These are phyloP conservation scores for Microvelia longipes DNA, from an alignment of 1,140 invertebrate genomes.

Conservation along the genomic window DNA sequence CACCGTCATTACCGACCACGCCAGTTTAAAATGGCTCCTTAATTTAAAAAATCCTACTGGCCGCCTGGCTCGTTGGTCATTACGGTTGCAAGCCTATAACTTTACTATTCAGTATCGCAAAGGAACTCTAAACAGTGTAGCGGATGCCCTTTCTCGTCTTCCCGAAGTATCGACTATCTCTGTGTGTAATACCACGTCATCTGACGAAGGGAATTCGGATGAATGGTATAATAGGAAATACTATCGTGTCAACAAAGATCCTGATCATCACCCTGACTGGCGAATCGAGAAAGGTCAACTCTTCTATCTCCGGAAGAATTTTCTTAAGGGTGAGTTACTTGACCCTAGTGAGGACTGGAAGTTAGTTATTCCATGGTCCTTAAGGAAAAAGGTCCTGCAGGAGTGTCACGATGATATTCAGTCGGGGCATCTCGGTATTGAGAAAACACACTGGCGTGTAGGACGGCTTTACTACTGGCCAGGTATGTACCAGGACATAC, in stretches of 20 bases:
- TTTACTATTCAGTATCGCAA: slow-evolving; percentile 28
- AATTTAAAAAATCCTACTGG: no score
- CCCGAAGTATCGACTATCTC: background rate
- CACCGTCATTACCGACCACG: slow-evolving; percentile 30
- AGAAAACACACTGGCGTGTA: background rate
- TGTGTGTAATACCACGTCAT: background rate
- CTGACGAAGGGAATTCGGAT: background rate
- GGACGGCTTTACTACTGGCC: background rate
- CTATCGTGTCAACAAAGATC: background rate
- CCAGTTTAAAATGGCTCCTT: slow-evolving; percentile 27
- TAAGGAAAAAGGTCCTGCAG: background rate
- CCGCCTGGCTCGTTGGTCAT: slow-evolving; percentile 12
- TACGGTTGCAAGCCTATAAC: slow-evolving; percentile 25
- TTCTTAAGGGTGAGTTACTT: no score
- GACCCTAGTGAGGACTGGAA: background rate
- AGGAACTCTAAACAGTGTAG: slow-evolving; percentile 25
- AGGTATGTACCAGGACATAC: background rate
- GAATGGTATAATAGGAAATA: slow-evolving; percentile 1
- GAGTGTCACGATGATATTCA: slow-evolving; percentile 1
- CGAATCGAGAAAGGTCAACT: background rate
- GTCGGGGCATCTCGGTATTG: background rate
- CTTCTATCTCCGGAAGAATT: no score
- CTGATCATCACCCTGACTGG: slow-evolving; percentile 2
- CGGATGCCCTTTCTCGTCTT: slow-evolving; percentile 24
- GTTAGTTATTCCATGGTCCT: background rate